Evolutionary conservation across 2,888 invertebrate species (phyloP).

Genomic region (Apodemia mormo): DNA sequence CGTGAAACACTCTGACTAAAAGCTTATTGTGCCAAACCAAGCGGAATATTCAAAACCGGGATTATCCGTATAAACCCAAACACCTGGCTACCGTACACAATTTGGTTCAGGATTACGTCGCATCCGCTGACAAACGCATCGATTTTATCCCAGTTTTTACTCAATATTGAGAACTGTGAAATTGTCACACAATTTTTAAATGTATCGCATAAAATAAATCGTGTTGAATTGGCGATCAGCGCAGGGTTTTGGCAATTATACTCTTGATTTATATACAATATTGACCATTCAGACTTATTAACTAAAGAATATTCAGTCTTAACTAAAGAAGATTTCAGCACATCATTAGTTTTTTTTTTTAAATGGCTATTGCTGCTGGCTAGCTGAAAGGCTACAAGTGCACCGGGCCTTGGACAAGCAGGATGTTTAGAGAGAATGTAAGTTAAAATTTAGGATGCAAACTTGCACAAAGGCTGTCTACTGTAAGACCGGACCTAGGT

Average conservation of each 20-base stretch:
- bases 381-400: no score
- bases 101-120: neutral
- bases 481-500: no score
- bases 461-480: no score
- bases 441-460: no score
- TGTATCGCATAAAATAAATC: slow-evolving; percentile 31
- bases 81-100: slow-evolving; percentile 9
- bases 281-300: no score
- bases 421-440: no score
- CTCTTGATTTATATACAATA: slow-evolving; percentile 20
- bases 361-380: no score
- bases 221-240: slow-evolving; percentile 15
- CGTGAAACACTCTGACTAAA: slow-evolving; percentile 7
- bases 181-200: slow-evolving; percentile 25
- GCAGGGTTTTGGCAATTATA: slow-evolving; percentile 23
- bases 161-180: neutral
- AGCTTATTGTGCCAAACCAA: neutral
- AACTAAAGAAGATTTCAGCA: no score
- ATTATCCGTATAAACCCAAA: slow-evolving; percentile 8
- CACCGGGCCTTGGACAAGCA: no score
- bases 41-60: slow-evolving; percentile 12
- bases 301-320: no score
- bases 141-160: neutral
- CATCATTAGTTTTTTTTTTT: no score
- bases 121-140: slow-evolving; percentile 10